Evolutionary conservation across 1,140 invertebrate genomes (phyloP), one percentile per base, ranked within the genome.

Genomic region (Caenorhabditis brenneri): DNA sequence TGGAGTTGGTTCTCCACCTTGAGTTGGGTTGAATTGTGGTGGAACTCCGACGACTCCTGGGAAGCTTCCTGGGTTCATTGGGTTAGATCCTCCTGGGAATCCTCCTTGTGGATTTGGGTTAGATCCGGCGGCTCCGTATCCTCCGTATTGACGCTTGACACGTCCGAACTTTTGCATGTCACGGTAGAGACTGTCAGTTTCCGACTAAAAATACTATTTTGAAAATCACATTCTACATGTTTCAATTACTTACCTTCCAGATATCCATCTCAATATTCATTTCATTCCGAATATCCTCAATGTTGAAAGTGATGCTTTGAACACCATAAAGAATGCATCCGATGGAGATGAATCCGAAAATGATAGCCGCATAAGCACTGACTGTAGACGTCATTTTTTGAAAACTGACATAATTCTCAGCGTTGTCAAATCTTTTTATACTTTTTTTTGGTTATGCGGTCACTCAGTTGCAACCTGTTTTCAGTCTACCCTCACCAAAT

Each of bases 141-240:
- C 86, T 42, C 88, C 88, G 36, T 85, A 86, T 53, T 88, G 88
- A 85, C 88, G 88, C 0, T 87, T 82, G 15, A 87, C 69, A 86
- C 88, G 88, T 31, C 84, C 88, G 36, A 88, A 82, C 46, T 86
- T 86, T 16, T 89, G 29, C 88, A 88, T 88, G 55, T 88, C 86
- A 22, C 39, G 49, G 85, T 88, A 88, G 0, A 88, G 69, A 53
- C 86, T 87, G 39, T 88, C 87, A 24, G 88, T 82, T 31, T 81
- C 53, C 39, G 69, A 48, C 85, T 86, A 16, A 82, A 86, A 78
- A 1, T 10, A 69, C 48, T 15, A 16, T 6, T 9, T 24, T 19
- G 36, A 33, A 1, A 78, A 16, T 36, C 29, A 10, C 15, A 84
- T 19, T 48, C 16, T 6, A 81, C 24, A 24, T 10, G 27, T 31